Evolutionary conservation across 2,888 invertebrate genomes (phyloP), one percentile per base, ranked within the genome.

Genomic region (Eurois occulta): DNA sequence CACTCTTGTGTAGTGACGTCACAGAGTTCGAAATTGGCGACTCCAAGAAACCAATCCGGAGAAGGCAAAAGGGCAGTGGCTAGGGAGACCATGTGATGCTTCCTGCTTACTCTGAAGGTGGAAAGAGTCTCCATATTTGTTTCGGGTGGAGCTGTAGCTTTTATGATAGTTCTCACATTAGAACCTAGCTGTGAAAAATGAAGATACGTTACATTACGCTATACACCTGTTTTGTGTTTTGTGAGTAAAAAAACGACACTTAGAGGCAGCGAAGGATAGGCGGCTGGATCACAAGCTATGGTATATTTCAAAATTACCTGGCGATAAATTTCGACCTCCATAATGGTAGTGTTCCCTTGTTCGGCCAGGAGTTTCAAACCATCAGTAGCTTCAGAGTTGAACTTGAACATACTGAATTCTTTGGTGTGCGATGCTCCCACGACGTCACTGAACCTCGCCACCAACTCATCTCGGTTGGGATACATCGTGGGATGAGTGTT

Each of bases 11-110:
- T 98, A 91, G 98, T 98, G 13, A 96, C 94, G 35, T 98, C 97
- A 90, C 99, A 99, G 3, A 99, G 96, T 92, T 99, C 98, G 75
- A 99, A 95, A 0, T 98, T 98, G 60, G 98, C 98, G 0, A 99
- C 98, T 2, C 99, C 99, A 3, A 99, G 98, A 84, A 99, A 98
- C 99, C 99, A 99, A 95, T 99, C 99, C 0, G 99, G 99, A 0
- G 99, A 96, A 0, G 96, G 96, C 55, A 95, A 85, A 35, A 96
- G 93, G 3, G 95, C 95, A 0, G 95, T 92, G 2, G 94, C 96
- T 10, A 96, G 80, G 0, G 96, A 95, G 2, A 96, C 93, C 24
- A 95, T 87, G 75, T 96, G 96, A 75, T 95, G 93, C 10, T 93
- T 91, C 18, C 87, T 90, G n/a, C 92, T 94, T 1, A 91, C 94